Conservation (phyloP, 2,113 vertebrate species). For the Oreochromis niloticus region DNA sequence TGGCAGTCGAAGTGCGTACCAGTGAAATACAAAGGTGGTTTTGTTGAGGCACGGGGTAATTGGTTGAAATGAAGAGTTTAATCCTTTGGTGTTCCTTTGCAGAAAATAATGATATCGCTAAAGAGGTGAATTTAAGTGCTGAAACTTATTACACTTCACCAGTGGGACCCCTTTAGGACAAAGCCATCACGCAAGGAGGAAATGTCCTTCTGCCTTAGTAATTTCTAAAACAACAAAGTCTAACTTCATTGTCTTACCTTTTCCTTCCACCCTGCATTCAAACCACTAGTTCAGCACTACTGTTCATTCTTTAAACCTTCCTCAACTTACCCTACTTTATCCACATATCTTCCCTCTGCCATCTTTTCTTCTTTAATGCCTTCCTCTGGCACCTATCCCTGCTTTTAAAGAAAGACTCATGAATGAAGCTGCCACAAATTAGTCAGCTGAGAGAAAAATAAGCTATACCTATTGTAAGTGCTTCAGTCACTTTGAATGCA, state of each 20-base stretch:
- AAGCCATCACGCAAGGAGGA: neutral
- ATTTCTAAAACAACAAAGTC: neutral
- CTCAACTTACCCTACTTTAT: neutral
- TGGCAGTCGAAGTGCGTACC: slow-evolving; percentile 5
- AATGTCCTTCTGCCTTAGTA: neutral
- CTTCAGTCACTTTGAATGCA: neutral
- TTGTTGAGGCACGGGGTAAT: slow-evolving; percentile 9
- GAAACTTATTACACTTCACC: neutral
- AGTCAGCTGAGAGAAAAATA: neutral
- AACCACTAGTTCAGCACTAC: neutral
- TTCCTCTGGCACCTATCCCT: neutral
- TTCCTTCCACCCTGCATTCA: neutral
- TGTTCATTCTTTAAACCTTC: neutral
- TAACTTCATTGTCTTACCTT: neutral
- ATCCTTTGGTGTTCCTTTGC: neutral
- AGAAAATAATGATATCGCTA: slow-evolving; percentile 20
- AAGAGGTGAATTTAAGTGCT: slow-evolving; percentile 12
- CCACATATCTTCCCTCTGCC: neutral
- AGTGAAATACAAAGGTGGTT: slow-evolving; percentile 49
- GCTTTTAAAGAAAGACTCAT: neutral
- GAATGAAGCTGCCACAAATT: neutral
- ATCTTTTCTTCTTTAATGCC: neutral
- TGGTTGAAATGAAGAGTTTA: slow-evolving; percentile 30
- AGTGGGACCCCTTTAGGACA: neutral
- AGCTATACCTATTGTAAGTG: neutral